These are phyloP conservation scores for Scrobipalpa atriplicella DNA, from an alignment of 2,888 invertebrate species.

Conservation along the genomic window DNA sequence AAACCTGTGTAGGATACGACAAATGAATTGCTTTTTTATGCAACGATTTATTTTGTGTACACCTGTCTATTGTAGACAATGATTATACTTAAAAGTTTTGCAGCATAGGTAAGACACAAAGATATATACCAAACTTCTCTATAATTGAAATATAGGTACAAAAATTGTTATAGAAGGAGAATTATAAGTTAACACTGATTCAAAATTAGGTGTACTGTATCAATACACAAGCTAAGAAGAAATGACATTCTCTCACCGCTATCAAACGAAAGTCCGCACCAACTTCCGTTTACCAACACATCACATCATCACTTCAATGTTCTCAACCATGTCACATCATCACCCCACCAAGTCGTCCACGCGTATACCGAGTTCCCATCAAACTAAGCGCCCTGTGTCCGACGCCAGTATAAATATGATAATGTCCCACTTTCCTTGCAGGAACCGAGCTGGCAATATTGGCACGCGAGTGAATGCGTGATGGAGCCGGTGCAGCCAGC, in stretches of 20 bases:
- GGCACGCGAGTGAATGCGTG: conserved; percentile 63
- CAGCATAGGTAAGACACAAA: too few relatives aligned
- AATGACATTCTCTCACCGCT: background rate
- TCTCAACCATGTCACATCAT: background rate
- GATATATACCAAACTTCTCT: too few relatives aligned
- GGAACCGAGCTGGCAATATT: conserved; percentile 51
- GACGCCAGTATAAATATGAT: conserved; percentile 68
- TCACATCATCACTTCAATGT: background rate
- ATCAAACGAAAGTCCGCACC: background rate
- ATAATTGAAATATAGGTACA: too few relatives aligned
- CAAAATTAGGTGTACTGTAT: too few relatives aligned
- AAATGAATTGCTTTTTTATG: conserved; percentile 15
- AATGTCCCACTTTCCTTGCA: conserved; percentile 70
- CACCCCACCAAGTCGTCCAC: background rate
- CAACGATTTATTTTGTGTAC: conserved; percentile 12
- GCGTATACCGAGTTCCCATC: background rate
- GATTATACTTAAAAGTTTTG: too few relatives aligned
- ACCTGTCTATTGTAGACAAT: conserved; percentile 5
- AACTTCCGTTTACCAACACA: background rate
- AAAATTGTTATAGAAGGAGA: too few relatives aligned
- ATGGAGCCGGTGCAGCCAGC: conserved; percentile 50
- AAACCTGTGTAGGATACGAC: background rate
- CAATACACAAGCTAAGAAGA: background rate
- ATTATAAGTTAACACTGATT: too few relatives aligned
- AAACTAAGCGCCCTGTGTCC: conserved; percentile 38